Conservation (phyloP, 2,888 invertebrate species). For the Altica lythri region DNA sequence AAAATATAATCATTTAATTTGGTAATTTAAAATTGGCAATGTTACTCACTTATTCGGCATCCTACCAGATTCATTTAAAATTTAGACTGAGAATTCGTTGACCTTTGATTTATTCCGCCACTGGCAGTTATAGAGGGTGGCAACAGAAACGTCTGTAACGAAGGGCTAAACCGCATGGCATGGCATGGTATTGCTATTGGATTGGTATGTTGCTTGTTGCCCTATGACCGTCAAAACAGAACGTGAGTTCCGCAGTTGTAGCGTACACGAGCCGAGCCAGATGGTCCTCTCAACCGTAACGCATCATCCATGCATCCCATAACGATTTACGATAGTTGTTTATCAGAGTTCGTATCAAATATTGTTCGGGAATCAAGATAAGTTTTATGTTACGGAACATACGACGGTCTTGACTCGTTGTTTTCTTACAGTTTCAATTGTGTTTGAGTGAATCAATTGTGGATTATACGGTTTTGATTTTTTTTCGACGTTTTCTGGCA, state of each 20-base stretch:
- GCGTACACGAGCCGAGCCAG: conserved; percentile 12
- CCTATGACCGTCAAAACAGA: conserved; percentile 14
- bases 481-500: conserved; percentile 1
- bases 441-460: no score
- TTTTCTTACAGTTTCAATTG: no score
- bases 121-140: conserved; percentile 8
- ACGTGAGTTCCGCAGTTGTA: conserved; percentile 6
- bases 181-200: not conserved
- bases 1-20: no score
- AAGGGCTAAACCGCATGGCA: not conserved
- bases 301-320: conserved; percentile 16
- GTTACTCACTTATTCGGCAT: no score
- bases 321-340: conserved; percentile 2
- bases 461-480: not conserved
- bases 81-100: no score
- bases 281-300: conserved; percentile 12
- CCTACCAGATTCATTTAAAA: no score
- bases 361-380: not conserved
- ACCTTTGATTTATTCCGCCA: no score
- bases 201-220: conserved; percentile 10
- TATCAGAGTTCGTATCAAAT: not conserved
- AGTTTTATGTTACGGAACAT: conserved; percentile 2
- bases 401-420: not conserved
- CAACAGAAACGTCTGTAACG: not conserved
- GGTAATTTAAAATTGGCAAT: no score